These are phyloP conservation scores for Ypsolopha scabrella DNA, from an alignment of 2,888 invertebrate species.

Conservation along the genomic window DNA sequence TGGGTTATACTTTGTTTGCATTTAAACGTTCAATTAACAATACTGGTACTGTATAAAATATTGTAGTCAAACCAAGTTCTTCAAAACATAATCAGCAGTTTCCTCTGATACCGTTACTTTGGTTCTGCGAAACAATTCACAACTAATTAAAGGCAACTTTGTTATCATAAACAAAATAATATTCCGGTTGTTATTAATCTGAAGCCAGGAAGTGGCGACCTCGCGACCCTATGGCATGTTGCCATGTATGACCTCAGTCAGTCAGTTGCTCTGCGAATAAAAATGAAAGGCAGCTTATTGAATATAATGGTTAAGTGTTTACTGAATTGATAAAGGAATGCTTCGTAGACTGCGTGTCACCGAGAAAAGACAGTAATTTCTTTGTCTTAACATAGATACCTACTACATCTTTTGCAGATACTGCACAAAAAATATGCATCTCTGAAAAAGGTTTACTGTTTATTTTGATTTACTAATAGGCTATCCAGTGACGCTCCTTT, in stretches of 20 bases:
- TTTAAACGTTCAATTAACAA: no score
- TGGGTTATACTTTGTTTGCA: no score
- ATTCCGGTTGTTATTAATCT: conserved; percentile 25
- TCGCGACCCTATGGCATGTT: conserved; percentile 24
- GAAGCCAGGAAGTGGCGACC: conserved; percentile 53
- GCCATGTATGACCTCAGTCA: neutral
- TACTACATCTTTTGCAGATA: no score
- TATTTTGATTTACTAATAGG: no score
- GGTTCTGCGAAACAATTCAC: conserved; percentile 32
- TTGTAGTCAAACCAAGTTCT: no score
- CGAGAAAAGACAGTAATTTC: conserved; percentile 11
- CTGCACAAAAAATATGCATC: no score
- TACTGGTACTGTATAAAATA: no score
- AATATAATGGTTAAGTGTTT: conserved; percentile 28
- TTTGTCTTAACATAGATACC: neutral
- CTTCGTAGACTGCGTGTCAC: conserved; percentile 61
- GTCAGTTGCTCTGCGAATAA: conserved; percentile 30
- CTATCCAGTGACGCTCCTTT: no score
- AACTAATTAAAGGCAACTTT: conserved; percentile 27
- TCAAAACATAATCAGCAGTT: conserved; percentile 20
- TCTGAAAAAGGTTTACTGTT: no score
- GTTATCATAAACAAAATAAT: conserved; percentile 37
- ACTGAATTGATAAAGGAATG: conserved; percentile 16
- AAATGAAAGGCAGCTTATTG: conserved; percentile 45
- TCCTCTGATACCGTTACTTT: neutral